Evolutionary conservation across 2,113 vertebrate genomes (phyloP).

Genomic region (Tyrannus savana): DNA sequence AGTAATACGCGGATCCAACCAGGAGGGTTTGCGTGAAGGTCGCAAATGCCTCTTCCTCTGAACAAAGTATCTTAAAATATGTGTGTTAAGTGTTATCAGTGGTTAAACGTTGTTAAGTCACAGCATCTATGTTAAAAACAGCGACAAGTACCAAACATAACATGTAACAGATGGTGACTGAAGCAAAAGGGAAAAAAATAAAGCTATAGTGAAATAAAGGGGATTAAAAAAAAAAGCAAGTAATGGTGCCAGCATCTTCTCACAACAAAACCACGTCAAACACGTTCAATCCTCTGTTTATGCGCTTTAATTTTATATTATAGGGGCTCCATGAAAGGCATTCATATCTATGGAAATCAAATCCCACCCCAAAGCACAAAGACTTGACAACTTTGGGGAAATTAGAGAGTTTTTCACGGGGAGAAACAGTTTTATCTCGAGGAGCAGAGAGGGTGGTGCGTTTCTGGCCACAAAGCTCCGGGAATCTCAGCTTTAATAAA

Average conservation of each 20-base stretch:
- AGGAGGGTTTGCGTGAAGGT: not conserved
- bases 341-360: not conserved
- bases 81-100: too few species aligned
- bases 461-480: not conserved
- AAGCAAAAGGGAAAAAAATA: rapidly evolving
- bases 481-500: slow-evolving; percentile 24
- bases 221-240: not conserved
- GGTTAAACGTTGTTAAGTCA: not conserved
- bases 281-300: not conserved
- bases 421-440: not conserved
- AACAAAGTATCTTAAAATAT: not conserved
- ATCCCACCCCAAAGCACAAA: not conserved
- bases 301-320: not conserved
- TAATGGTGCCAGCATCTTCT: not conserved
- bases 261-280: not conserved
- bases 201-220: not conserved
- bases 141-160: not conserved
- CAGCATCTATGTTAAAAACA: not conserved
- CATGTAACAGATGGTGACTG: not conserved
- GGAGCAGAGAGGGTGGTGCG: not conserved
- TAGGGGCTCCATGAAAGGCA: not conserved
- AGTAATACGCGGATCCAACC: not conserved
- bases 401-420: not conserved
- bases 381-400: not conserved
- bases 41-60: not conserved